These are phyloP conservation scores for Gryon sp. DNA, from an alignment of 1,140 invertebrate species.

Conservation along the genomic window DNA sequence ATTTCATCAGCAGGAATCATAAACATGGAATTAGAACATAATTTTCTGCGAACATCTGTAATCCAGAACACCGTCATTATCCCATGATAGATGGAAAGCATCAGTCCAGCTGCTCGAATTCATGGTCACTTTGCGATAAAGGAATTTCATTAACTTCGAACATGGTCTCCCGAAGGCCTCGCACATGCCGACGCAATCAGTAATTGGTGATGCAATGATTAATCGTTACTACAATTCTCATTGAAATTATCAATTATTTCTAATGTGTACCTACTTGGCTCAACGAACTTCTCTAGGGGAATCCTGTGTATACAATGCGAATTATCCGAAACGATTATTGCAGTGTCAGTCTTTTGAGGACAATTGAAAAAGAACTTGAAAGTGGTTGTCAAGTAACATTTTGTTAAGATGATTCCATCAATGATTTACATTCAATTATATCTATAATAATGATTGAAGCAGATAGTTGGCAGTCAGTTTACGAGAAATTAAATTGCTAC, in stretches of 20 bases:
- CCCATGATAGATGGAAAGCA: constrained; percentile 11
- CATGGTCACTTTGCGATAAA: background rate
- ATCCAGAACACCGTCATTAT: no score
- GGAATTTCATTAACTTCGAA: constrained; percentile 49
- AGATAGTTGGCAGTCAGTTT: background rate
- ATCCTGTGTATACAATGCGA: background rate
- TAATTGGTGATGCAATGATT: constrained; percentile 43
- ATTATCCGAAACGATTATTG: constrained; percentile 24
- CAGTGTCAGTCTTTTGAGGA: background rate
- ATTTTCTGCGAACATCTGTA: no score
- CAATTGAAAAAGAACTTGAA: background rate
- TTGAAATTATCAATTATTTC: constrained; percentile 56
- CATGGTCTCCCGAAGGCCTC: constrained; percentile 9
- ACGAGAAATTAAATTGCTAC: constrained; percentile 35
- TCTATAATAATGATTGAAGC: constrained; percentile 27
- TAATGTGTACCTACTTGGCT: constrained; percentile 57
- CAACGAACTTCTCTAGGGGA: constrained; percentile 26
- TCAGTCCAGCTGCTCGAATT: background rate
- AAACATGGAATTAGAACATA: no score
- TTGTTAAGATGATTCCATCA: background rate
- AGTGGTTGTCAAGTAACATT: constrained; percentile 6
- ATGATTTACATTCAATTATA: constrained; percentile 37
- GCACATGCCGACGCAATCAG: background rate
- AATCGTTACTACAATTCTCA: constrained; percentile 32
- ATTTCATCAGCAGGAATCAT: no score